These are phyloP conservation scores for Eonycteris spelaea DNA, from an alignment of 2,113 vertebrate species.

Conservation along the genomic window DNA sequence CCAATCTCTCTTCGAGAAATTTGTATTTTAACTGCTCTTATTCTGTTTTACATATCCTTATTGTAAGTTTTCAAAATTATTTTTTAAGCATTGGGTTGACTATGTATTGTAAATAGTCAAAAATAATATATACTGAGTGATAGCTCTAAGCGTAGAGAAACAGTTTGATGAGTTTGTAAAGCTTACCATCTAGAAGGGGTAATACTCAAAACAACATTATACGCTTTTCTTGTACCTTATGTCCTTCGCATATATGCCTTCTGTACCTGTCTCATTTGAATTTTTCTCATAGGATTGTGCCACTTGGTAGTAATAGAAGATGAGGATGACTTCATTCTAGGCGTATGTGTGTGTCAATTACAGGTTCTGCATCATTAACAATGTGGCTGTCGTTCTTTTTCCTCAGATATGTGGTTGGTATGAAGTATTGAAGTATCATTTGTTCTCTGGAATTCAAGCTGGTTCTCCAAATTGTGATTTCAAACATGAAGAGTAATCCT, in stretches of 20 bases:
- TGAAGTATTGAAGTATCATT: not conserved
- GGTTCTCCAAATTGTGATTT: not conserved
- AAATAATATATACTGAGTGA: not conserved
- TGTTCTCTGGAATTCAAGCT: not conserved
- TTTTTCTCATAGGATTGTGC: conserved; percentile 14
- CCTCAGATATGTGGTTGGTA: not conserved
- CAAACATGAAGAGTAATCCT: not conserved
- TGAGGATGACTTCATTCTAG: conserved; percentile 24
- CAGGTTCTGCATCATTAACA: not conserved
- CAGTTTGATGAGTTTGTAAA: not conserved
- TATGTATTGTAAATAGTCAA: not conserved
- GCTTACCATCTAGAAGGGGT: not conserved
- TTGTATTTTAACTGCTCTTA: not conserved
- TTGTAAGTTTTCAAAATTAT: not conserved
- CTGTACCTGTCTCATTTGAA: not conserved
- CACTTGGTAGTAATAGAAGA: conserved; percentile 39
- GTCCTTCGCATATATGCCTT: not conserved
- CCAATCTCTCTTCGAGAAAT: not conserved
- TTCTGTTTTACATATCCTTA: not conserved
- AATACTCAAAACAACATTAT: not conserved
- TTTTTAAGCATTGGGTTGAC: not conserved
- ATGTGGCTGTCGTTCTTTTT: not conserved
- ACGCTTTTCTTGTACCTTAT: not conserved
- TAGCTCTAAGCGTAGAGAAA: not conserved
- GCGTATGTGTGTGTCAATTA: not conserved